Percentiles rank a stretch among this genome's conserved stretches.
These are phyloP conservation scores for Dipus sagitta DNA, from an alignment of 2,797 vertebrate species.

Conservation along the genomic window DNA sequence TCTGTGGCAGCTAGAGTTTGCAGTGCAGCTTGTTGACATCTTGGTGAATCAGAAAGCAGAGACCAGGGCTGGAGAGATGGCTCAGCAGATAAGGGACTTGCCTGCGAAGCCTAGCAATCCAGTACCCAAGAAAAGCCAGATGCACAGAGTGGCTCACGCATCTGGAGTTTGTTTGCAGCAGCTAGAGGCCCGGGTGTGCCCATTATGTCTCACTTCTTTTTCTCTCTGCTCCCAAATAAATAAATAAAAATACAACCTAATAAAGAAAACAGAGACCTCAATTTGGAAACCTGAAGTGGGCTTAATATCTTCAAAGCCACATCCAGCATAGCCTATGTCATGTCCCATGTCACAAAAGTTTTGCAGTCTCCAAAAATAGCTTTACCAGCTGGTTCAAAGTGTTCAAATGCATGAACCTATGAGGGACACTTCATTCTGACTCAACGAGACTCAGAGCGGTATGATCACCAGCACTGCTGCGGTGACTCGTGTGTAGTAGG, in stretches of 20 bases:
- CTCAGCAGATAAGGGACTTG: too few relatives aligned
- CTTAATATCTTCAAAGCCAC: background rate
- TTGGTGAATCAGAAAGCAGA: background rate
- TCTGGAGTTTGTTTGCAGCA: too few relatives aligned
- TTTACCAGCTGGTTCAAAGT: background rate
- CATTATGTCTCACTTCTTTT: too few relatives aligned
- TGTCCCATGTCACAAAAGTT: background rate
- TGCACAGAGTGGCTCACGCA: too few relatives aligned
- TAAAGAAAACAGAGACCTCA: background rate
- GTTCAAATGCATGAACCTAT: background rate
- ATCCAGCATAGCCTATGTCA: background rate
- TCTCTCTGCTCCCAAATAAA: too few relatives aligned
- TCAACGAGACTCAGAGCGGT: background rate
- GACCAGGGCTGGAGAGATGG: too few relatives aligned
- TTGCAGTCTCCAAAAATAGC: background rate
- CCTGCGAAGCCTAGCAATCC: too few relatives aligned
- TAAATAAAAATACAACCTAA: too few relatives aligned
- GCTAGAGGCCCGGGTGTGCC: too few relatives aligned
- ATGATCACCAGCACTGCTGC: rapidly evolving
- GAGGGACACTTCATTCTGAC: background rate
- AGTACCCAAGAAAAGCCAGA: too few relatives aligned
- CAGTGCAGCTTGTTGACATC: background rate
- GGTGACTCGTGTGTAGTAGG: background rate
- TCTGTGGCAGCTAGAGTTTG: background rate
- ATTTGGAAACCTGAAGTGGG: background rate